phyloP scores from a whole-genome alignment of 2,797 vertebrate species.

The Enteromius argenteus region DNA sequence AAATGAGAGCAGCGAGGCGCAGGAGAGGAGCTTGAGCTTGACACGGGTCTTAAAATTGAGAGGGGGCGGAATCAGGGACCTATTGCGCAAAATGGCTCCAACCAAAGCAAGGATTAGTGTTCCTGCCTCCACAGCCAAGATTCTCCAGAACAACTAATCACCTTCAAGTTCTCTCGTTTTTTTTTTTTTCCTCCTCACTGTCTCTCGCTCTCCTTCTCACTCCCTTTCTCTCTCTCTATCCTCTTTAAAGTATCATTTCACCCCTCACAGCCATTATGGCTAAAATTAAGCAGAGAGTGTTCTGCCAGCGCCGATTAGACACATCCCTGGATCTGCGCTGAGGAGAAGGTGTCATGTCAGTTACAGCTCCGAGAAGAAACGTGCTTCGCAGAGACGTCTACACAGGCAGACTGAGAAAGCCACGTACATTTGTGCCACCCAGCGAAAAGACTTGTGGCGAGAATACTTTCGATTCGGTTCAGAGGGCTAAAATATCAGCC shows the following conservation, averaged over 20 bases:
- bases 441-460: conserved; percentile 40
- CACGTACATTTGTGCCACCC: conserved; percentile 50
- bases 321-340: conserved; percentile 68
- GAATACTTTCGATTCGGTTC: conserved; percentile 43
- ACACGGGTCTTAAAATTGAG: conserved; percentile 88
- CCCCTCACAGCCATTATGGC: conserved; percentile 73
- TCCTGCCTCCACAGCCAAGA: conserved; percentile 82
- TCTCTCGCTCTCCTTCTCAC: conserved; percentile 57
- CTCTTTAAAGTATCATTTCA: conserved; percentile 77
- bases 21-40: conserved; percentile 83
- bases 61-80: conserved; percentile 84
- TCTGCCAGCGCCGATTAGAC: conserved; percentile 78
- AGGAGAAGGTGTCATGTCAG: conserved; percentile 59
- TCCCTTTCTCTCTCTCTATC: conserved; percentile 59
- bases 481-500: conserved; percentile 56
- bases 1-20: conserved; percentile 84
- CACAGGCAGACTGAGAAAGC: conserved; percentile 40
- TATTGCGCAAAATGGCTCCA: conserved; percentile 83
- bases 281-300: conserved; percentile 79
- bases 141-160: conserved; percentile 84
- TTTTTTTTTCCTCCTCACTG: conserved; percentile 44
- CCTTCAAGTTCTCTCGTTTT: conserved; percentile 71
- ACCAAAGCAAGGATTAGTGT: conserved; percentile 87
- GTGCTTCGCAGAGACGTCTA: conserved; percentile 32
- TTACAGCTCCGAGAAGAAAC: conserved; percentile 53